Base-by-base conservation (phyloP, 2,888 invertebrate species). In the Palloptera scutellata region DNA sequence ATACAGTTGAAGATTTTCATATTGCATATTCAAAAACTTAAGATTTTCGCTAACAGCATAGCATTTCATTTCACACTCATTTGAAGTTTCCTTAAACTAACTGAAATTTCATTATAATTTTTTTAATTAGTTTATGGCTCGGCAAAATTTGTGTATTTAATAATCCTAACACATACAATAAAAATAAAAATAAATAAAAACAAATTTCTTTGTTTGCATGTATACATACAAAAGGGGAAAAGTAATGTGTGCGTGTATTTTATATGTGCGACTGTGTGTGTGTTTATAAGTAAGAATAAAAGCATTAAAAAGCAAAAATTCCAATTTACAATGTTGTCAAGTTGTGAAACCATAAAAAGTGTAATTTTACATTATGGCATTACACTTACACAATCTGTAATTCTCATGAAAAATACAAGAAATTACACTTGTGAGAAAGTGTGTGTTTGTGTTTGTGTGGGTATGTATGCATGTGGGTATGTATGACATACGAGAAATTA, bases 301-400 rank as follows among this genome's bases (percentile, higher is more conserved):
- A 13, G 5, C 13, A 48, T 48, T 48, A 48, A 48, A 6, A 48
- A 5, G 5, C 45, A 48, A 6, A 48, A 48, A 48, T 30, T 30
- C n/a, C 48, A 1, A 48, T 48, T 48, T 48, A 48, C 48, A 48
- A 48, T 48, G 48, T 48, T 48, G 48, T 48, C 48, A 48, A 48
- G n/a, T 48, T 48, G n/a, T n/a, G 12, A 48, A 15, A 48, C 48
- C 48, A 8, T 48, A 48, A 48, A 48, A 48, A 30, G 15, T 48
- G 48, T 48, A 48, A n/a, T 48, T 48, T 48, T 48, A 48, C 15
- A 15, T 15, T 48, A 15, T 15, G 15, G 48, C 48, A 15, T 30
- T 30, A 48, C 48, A 48, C 10, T 48, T 8, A 13, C 15, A 48
- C 48, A 48, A 48, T 10, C 2, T 30, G 30, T 6, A 30, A 30